These are phyloP conservation scores for Passer montanus DNA, from an alignment of 2,113 vertebrate genomes.

Conservation along the genomic window DNA sequence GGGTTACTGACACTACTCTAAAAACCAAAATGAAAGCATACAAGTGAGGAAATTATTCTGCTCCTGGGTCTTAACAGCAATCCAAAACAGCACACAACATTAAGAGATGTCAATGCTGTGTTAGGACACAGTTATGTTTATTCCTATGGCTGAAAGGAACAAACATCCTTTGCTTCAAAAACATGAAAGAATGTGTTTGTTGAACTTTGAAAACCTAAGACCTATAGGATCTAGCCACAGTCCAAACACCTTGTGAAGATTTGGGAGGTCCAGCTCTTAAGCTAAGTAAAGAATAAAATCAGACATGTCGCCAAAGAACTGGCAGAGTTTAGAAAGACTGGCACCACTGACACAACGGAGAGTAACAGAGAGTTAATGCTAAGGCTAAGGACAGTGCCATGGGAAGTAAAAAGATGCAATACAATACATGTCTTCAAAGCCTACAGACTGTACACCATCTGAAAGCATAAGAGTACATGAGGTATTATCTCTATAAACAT, in stretches of 20 bases:
- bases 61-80: background rate
- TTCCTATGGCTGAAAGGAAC: background rate
- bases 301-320: background rate
- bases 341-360: background rate
- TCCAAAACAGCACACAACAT: background rate
- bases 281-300: background rate
- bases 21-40: background rate
- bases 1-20: background rate
- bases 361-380: background rate
- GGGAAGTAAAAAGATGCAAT: background rate
- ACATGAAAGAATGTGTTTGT: background rate
- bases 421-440: background rate
- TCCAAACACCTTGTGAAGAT: background rate
- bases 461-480: background rate
- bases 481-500: background rate
- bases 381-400: background rate
- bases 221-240: background rate
- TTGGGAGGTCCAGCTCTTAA: background rate
- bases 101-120: background rate
- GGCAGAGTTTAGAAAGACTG: background rate
- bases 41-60: background rate
- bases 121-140: background rate
- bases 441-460: background rate
- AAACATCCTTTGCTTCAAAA: background rate
- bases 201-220: background rate